Evolutionary conservation across 2,113 vertebrate genomes (phyloP).

Genomic region (Cheirogaleus medius): DNA sequence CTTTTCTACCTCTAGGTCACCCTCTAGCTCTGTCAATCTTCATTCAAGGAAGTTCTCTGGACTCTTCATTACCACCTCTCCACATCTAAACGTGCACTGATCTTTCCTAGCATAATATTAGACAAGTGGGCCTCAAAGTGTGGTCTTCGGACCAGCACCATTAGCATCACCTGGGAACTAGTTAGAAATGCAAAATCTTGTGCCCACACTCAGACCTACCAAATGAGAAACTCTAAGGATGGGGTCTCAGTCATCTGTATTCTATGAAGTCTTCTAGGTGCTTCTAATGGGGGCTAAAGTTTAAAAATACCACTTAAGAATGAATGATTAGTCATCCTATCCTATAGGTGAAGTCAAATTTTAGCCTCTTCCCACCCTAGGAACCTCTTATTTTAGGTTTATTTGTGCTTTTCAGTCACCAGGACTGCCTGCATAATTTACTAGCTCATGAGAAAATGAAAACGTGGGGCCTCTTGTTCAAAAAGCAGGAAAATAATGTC

Average conservation of each 20-base stretch:
- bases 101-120: not conserved
- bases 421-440: not conserved
- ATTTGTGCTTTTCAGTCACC: not conserved
- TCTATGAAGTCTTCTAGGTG: not conserved
- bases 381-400: not conserved
- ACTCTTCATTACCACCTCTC: not conserved
- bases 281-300: not conserved
- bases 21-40: not conserved
- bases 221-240: not conserved
- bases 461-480: not conserved
- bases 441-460: not conserved
- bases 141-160: not conserved
- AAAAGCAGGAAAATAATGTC: not conserved
- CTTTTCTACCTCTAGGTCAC: not conserved
- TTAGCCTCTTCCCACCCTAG: not conserved
- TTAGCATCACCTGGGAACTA: not conserved
- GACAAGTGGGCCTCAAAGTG: not conserved
- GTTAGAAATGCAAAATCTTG: not conserved
- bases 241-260: not conserved
- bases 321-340: not conserved
- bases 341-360: not conserved
- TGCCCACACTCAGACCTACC: not conserved
- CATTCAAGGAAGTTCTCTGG: not conserved
- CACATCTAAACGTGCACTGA: not conserved
- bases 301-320: not conserved